These are phyloP conservation scores for Antigone vipio DNA, from an alignment of 2,113 vertebrate genomes.

Conservation along the genomic window DNA sequence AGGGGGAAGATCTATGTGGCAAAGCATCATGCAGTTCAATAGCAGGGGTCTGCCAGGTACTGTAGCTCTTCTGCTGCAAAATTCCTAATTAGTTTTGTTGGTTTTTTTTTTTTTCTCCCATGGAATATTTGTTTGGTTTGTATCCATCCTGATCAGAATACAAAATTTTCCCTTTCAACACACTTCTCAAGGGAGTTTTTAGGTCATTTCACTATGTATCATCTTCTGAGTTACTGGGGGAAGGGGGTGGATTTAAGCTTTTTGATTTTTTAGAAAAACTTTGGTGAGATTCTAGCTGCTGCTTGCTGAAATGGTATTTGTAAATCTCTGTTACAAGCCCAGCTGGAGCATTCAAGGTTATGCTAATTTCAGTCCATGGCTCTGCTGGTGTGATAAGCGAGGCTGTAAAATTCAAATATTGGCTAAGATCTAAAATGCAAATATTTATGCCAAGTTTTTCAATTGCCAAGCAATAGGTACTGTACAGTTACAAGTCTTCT, in stretches of 20 bases:
- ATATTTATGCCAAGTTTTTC: conserved; percentile 8
- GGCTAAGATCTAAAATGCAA: conserved; percentile 34
- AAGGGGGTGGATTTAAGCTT: neutral
- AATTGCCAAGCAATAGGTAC: neutral
- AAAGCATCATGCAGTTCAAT: neutral
- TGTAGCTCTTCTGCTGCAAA: neutral
- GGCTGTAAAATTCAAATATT: conserved; percentile 39
- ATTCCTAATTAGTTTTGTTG: conserved; percentile 5
- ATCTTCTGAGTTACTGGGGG: neutral
- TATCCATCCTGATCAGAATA: neutral
- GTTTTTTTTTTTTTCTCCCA: neutral
- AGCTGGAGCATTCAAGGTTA: conserved; percentile 23
- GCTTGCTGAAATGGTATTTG: neutral
- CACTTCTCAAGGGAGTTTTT: neutral
- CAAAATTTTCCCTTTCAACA: neutral
- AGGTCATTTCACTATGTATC: neutral
- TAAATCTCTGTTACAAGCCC: conserved; percentile 47
- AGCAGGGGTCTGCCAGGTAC: neutral
- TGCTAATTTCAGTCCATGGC: conserved; percentile 10
- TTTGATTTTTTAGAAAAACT: neutral
- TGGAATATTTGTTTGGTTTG: neutral
- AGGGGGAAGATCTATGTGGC: neutral
- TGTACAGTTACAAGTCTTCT: neutral
- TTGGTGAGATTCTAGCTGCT: neutral
- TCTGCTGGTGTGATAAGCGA: neutral